Evolutionary conservation across 2,888 invertebrate genomes (phyloP).

Genomic region (Acleris laterana): DNA sequence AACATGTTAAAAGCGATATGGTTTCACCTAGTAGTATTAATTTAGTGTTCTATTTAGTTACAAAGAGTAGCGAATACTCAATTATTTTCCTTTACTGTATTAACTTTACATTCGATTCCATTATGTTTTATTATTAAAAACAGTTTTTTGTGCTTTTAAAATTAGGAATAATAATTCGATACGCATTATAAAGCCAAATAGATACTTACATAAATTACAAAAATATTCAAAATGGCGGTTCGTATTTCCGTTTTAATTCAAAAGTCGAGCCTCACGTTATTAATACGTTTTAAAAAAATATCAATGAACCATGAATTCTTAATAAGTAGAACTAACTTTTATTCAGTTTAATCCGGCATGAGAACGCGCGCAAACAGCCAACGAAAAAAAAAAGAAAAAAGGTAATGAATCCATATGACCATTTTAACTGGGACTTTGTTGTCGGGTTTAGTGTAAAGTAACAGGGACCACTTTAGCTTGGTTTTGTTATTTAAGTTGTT

Average conservation of each 20-base stretch:
- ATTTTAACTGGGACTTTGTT: constrained; percentile 11
- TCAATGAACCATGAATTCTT: constrained; percentile 32
- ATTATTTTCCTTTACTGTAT: too few species aligned
- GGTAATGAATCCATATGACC: constrained; percentile 34
- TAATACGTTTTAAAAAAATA: constrained; percentile 48
- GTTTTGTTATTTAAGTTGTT: constrained; percentile 35
- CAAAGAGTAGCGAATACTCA: too few species aligned
- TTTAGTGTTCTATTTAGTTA: too few species aligned
- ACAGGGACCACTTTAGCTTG: constrained; percentile 24
- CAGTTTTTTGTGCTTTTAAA: too few species aligned
- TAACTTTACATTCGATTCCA: too few species aligned
- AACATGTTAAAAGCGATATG: too few species aligned
- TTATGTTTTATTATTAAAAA: too few species aligned
- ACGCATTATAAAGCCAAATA: too few species aligned
- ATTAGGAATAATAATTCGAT: too few species aligned
- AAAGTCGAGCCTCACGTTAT: constrained; percentile 43
- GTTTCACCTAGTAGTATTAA: too few species aligned
- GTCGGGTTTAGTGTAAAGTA: neutral
- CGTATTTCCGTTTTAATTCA: constrained; percentile 3
- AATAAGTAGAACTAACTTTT: constrained; percentile 35
- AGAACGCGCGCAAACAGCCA: constrained; percentile 47
- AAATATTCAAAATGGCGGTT: too few species aligned
- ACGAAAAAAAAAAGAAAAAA: constrained; percentile 27
- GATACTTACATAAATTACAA: too few species aligned
- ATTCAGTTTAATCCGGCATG: constrained; percentile 58